phyloP scores from a whole-genome alignment of 2,888 invertebrate species.

The Spicauda simplicius region DNA sequence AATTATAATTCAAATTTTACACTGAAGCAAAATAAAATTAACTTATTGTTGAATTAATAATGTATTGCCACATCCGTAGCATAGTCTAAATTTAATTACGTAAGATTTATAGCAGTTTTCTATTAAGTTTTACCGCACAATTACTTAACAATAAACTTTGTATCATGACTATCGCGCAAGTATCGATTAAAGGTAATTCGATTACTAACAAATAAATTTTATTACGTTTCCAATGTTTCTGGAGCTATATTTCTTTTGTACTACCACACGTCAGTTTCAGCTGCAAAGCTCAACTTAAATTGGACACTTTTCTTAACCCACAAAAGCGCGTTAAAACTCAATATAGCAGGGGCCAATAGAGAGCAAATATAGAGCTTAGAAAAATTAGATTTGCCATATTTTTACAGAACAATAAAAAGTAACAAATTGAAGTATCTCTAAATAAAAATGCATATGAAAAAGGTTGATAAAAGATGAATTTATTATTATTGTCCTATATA shows the following conservation, averaged over 20 bases:
- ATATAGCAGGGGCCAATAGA: slow-evolving; percentile 62
- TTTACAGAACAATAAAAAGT: not conserved
- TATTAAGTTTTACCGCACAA: slow-evolving; percentile 34
- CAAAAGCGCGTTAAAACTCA: slow-evolving; percentile 78
- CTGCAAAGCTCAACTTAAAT: slow-evolving; percentile 49
- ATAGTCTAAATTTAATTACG: not conserved
- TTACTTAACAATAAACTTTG: slow-evolving; percentile 40
- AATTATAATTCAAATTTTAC: no score
- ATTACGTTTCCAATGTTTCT: slow-evolving; percentile 50
- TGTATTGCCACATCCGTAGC: no score
- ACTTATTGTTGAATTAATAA: no score
- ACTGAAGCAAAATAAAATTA: no score
- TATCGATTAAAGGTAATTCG: slow-evolving; percentile 71
- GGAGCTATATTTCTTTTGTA: slow-evolving; percentile 53
- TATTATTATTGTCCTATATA: no score
- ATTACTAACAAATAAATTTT: slow-evolving; percentile 77
- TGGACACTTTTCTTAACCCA: slow-evolving; percentile 74
- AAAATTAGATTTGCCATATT: not conserved
- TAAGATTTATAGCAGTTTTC: slow-evolving; percentile 33
- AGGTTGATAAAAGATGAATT: no score
- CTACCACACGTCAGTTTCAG: slow-evolving; percentile 42
- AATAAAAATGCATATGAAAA: no score
- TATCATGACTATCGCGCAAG: slow-evolving; percentile 56
- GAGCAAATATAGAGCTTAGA: not conserved
- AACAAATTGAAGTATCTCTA: no score